Evolutionary conservation across 2,113 vertebrate species (phyloP).

Genomic region (Callorhinus ursinus): DNA sequence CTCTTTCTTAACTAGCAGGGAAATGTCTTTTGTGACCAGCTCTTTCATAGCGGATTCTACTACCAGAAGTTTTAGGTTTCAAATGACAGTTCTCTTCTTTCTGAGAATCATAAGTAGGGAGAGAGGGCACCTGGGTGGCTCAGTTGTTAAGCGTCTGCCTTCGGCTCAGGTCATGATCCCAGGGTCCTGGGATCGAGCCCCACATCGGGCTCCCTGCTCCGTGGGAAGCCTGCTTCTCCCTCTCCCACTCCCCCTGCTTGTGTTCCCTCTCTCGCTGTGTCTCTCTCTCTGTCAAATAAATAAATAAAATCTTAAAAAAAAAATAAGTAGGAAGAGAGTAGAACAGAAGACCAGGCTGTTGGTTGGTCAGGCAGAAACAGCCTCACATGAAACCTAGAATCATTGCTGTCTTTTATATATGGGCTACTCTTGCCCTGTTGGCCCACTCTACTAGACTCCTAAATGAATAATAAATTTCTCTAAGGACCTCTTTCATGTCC

Average conservation of each 20-base stretch:
- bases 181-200: too few relatives aligned
- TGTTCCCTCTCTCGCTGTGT: too few relatives aligned
- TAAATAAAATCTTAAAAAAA: too few relatives aligned
- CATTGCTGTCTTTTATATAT: neutral
- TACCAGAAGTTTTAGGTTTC: neutral
- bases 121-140: neutral
- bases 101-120: neutral
- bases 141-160: too few relatives aligned
- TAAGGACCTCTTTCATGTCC: neutral
- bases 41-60: neutral
- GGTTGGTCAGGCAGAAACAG: neutral
- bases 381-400: neutral
- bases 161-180: too few relatives aligned
- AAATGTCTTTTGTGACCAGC: neutral
- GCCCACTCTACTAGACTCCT: neutral
- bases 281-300: too few relatives aligned
- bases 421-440: too few relatives aligned
- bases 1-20: neutral
- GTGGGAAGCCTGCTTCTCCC: too few relatives aligned
- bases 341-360: neutral
- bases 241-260: too few relatives aligned
- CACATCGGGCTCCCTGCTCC: too few relatives aligned
- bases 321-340: neutral
- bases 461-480: neutral
- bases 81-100: neutral